Conservation (phyloP, 2,888 invertebrate genomes). For the Polydrusus tereticollis region DNA sequence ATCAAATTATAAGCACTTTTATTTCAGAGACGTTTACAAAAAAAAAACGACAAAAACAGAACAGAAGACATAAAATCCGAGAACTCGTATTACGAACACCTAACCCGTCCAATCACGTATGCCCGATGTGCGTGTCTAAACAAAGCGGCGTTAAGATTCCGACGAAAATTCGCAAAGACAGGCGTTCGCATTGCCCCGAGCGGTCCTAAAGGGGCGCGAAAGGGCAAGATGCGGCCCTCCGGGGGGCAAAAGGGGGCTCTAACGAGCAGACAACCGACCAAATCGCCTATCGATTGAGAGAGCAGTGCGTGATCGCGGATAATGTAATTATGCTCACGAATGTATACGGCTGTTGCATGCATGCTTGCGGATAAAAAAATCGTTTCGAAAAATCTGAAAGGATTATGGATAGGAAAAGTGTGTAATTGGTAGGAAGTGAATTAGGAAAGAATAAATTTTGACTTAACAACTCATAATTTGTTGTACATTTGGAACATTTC, state of each 20-base stretch:
- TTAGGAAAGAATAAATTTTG: too few relatives aligned
- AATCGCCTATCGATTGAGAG: constrained; percentile 37
- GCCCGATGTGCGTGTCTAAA: constrained; percentile 33
- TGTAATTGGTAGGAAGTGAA: too few relatives aligned
- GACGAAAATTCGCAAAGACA: constrained; percentile 24
- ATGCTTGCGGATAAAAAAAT: not conserved
- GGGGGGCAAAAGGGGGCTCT: constrained; percentile 1
- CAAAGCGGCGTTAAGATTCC: constrained; percentile 36
- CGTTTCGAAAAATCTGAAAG: not conserved
- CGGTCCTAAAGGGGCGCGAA: constrained; percentile 24
- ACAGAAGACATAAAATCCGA: not conserved
- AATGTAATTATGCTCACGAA: constrained; percentile 43
- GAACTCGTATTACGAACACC: constrained; percentile 10
- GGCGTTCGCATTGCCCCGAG: constrained; percentile 23
- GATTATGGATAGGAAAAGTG: not conserved
- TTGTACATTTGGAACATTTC: too few relatives aligned
- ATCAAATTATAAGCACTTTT: too few relatives aligned
- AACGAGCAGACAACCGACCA: constrained; percentile 36
- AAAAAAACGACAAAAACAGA: not conserved
- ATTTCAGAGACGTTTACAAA: not conserved
- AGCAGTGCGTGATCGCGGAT: constrained; percentile 35
- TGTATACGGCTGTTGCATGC: constrained; percentile 26
- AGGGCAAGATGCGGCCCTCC: constrained; percentile 10
- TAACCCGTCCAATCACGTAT: constrained; percentile 29
- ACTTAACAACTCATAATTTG: too few relatives aligned